These are phyloP conservation scores for Zosterops japonicus DNA, from an alignment of 2,113 vertebrate genomes.

Conservation along the genomic window DNA sequence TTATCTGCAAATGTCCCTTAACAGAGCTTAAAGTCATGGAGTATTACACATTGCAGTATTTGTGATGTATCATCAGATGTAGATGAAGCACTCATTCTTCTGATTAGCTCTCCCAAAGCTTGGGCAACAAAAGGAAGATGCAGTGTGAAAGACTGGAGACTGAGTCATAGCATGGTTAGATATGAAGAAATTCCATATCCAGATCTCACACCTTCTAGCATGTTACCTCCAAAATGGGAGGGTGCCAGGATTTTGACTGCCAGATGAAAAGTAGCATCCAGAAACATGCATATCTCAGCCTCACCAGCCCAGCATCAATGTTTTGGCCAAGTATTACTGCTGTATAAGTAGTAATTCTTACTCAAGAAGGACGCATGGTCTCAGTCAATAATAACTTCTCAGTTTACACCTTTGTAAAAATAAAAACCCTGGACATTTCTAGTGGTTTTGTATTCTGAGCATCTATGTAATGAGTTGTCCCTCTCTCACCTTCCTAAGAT, in stretches of 20 bases:
- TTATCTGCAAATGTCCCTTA: not conserved
- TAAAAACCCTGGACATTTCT: not conserved
- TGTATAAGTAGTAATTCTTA: not conserved
- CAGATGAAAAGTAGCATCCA: not conserved
- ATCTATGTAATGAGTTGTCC: not conserved
- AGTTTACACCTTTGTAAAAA: not conserved
- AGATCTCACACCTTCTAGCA: not conserved
- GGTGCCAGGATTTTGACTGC: not conserved
- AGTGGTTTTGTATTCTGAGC: not conserved
- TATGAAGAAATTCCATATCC: not conserved
- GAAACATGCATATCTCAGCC: not conserved
- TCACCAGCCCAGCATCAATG: not conserved
- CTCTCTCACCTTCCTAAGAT: fast-evolving
- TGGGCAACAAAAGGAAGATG: not conserved
- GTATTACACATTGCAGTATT: not conserved
- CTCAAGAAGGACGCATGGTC: not conserved
- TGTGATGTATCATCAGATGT: not conserved
- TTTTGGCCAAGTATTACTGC: not conserved
- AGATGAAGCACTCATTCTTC: not conserved
- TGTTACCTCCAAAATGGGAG: not conserved
- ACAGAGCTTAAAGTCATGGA: fast-evolving
- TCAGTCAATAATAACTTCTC: not conserved
- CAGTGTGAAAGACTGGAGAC: not conserved
- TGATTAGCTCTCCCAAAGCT: not conserved
- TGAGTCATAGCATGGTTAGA: not conserved